phyloP scores from a whole-genome alignment of 2,888 invertebrate genomes.

The Dryococelus australis region DNA sequence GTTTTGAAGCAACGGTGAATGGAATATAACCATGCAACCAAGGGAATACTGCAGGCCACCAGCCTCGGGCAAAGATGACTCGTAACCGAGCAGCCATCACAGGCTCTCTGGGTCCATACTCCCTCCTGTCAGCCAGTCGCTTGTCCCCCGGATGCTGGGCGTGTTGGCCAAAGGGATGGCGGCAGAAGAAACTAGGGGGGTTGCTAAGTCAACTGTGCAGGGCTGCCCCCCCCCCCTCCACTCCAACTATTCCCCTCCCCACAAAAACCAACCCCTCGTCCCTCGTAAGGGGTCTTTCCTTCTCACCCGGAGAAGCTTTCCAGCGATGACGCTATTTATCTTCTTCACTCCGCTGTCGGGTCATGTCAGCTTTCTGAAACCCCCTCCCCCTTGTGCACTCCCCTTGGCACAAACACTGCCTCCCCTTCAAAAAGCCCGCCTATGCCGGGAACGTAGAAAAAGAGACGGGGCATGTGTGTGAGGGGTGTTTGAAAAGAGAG shows the following conservation, averaged over 20 bases:
- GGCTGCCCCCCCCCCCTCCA: neutral
- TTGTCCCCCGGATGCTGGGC: neutral
- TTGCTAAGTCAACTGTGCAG: conserved; percentile 20
- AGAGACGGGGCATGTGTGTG: neutral
- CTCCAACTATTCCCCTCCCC: neutral
- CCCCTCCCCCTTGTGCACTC: neutral
- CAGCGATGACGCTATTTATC: conserved; percentile 28
- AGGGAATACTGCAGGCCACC: no score
- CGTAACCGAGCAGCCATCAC: neutral
- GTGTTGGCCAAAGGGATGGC: no score
- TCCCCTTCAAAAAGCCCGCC: neutral
- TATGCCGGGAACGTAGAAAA: no score
- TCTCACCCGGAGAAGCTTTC: conserved; percentile 22
- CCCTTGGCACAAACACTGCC: neutral
- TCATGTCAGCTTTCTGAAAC: conserved; percentile 21
- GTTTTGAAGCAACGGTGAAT: no score
- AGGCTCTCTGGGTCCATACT: neutral
- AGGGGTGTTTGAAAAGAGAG: neutral
- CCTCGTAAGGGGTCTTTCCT: no score
- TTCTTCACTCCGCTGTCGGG: conserved; percentile 28
- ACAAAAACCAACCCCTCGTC: neutral
- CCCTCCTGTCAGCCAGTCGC: neutral
- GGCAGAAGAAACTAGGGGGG: neutral
- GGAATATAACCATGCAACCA: no score
- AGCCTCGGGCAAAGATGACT: no score